Evolutionary conservation across 2,797 vertebrate genomes (phyloP).

Genomic region (Anableps anableps): DNA sequence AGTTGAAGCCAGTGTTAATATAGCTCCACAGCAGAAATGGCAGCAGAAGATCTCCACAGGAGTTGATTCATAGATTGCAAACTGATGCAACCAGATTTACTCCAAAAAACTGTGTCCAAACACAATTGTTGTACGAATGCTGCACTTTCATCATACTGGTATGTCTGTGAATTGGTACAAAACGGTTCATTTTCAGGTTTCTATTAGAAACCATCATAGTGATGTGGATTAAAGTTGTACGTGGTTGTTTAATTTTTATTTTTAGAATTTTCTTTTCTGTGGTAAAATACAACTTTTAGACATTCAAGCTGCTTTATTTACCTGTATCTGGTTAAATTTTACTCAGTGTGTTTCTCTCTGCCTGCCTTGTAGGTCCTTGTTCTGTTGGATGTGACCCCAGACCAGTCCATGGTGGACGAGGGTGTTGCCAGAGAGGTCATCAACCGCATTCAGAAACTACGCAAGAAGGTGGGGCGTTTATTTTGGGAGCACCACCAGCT

Average conservation of each 20-base stretch:
- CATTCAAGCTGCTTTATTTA: background rate
- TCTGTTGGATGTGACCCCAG: slow-evolving; percentile 91
- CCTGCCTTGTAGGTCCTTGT: slow-evolving; percentile 86
- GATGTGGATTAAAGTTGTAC: background rate
- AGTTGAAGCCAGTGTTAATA: background rate
- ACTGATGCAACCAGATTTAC: slow-evolving; percentile 3
- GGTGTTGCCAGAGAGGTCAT: slow-evolving; percentile 97
- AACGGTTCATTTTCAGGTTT: background rate
- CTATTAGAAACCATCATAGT: background rate
- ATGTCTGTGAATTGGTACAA: background rate
- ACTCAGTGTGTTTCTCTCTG: background rate
- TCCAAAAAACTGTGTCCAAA: background rate
- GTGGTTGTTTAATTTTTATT: background rate
- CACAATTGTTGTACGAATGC: background rate
- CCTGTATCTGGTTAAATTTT: no score
- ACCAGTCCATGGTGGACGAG: slow-evolving; percentile 97
- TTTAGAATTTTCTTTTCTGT: background rate
- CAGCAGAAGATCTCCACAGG: background rate
- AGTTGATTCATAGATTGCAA: background rate
- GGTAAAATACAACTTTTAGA: background rate
- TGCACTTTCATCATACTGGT: background rate
- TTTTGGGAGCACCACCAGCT: slow-evolving; percentile 40
- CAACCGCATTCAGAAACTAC: slow-evolving; percentile 98
- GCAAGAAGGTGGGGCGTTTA: slow-evolving; percentile 89
- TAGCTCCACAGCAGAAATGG: background rate